Evolutionary conservation across 2,113 vertebrate species (phyloP), one percentile per base, ranked within the genome.

Genomic region (Hassar affinis): DNA sequence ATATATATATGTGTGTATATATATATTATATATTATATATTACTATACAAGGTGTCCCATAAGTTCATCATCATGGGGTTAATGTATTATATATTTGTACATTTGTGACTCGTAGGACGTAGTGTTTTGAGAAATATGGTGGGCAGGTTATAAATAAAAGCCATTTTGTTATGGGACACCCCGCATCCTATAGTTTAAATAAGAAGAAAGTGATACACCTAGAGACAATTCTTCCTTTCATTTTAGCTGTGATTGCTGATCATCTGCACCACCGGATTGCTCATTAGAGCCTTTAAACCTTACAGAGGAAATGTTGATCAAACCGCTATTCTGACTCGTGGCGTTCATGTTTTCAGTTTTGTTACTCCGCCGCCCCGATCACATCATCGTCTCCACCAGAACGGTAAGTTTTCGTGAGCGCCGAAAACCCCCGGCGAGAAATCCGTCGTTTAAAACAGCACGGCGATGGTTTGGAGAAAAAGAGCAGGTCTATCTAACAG

Each of bases 371-470:
- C 49, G 27, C 61, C n/a, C 75, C 11, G 27, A 61, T 61, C 51
- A 57, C 64, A 20, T 10, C 38, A 54, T 61, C 66, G 74, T 82
- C 84, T 82, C 84, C 79, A 38, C 61, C 68, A 47, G 45, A 74
- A 79, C 8, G 27, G 54, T 52, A 62, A 56, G 59, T 38, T 81
- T 72, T n/a, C n/a, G 82, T 71, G 72, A 82, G 74, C 85, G 75
- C 68, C 66, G 72, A 78, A 84, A 69, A n/a, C n/a, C 51, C 49
- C 61, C 57, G 66, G 42, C 74, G 71, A 82, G 66, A 75, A 72
- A 77, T 62, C 78, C 59, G 59, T 85, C 77, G n/a, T 86, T n/a
- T 56, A 64, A 83, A 81, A 87, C 84, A 81, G 77, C 85, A 86
- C 74, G 56, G 78, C 22, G 35, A 86, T 76, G 74, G 69, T 72